Evolutionary conservation across 2,888 invertebrate species (phyloP), one percentile per base, ranked within the genome.

Genomic region (Crossocerus cetratus): DNA sequence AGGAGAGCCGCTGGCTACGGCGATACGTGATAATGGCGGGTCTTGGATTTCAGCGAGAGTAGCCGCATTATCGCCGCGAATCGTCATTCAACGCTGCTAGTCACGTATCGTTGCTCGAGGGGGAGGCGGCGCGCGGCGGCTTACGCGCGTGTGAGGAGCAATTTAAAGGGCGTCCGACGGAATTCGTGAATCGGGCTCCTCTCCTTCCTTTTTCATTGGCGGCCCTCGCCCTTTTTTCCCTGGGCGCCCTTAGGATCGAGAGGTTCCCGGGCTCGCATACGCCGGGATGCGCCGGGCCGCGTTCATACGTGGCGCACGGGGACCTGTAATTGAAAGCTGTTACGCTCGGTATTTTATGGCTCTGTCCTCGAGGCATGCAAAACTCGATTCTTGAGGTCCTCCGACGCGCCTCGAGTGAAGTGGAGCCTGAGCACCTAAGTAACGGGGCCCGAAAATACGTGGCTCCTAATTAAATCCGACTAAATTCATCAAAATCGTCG

Each of bases 271-370:
- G 42, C 32, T 53, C 53, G 21, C 61, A 43, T 59, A 55, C 56
- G 59, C 79, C 32, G 32, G 5, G 74, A 43, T 59, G 53, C 56
- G 59, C 79, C 32, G 32, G 5, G 74, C 78, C 65, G 69, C 80
- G n/a, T n/a, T 83, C 83, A 76, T 84, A 80, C 80, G 77, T 80
- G 77, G 77, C 81, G 78, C 76, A 69, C 78, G 78, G 81, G 83
- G 84, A 83, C 82, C 80, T 80, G 84, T 87, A 88, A 87, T 87
- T 88, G 88, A 88, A 88, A 88, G 88, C 87, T 88, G 88, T 88
- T 88, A 88, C 86, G 86, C 88, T 85, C 68, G 83, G 82, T 87
- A 88, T 87, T 88, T 88, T 88, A 88, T 84, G 88, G 78, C 84
- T 87, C 85, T 87, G 87, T 87, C 83, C 82, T 70, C 81, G 80